phyloP scores from a whole-genome alignment of 2,888 invertebrate species.

The Tyria jacobaeae region DNA sequence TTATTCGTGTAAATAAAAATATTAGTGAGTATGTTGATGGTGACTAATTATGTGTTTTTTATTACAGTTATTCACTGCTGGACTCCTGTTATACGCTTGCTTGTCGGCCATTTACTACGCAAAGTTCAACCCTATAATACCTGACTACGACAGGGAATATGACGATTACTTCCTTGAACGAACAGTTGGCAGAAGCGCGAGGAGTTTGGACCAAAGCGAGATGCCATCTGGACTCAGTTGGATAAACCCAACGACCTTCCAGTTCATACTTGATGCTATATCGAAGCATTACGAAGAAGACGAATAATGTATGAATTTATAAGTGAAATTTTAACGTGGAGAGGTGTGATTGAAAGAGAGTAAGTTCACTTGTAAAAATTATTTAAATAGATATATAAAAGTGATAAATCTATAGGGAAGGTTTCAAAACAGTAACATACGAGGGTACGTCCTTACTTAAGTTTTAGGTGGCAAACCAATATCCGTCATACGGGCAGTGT shows the following conservation, averaged over 20 bases:
- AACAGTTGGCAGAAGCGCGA: conserved; percentile 84
- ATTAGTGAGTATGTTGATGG: neutral
- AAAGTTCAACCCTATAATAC: conserved; percentile 93
- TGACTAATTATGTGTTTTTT: conserved; percentile 43
- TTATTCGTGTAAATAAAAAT: too few relatives aligned
- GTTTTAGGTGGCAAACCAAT: too few relatives aligned
- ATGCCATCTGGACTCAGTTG: conserved; percentile 82
- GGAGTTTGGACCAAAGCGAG: conserved; percentile 72
- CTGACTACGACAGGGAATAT: conserved; percentile 91
- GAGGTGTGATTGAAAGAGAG: neutral
- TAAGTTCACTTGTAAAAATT: neutral
- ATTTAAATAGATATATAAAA: too few relatives aligned
- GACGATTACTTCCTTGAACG: conserved; percentile 91
- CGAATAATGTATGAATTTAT: conserved; percentile 12
- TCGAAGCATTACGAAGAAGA: conserved; percentile 71
- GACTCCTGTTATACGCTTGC: conserved; percentile 93
- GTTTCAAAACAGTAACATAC: too few relatives aligned
- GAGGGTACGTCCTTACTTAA: too few relatives aligned
- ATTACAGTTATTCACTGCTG: conserved; percentile 92
- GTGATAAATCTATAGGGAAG: too few relatives aligned
- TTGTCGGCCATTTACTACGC: conserved; percentile 95
- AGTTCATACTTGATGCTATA: conserved; percentile 88
- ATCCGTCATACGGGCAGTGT: too few relatives aligned
- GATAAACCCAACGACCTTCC: conserved; percentile 88
- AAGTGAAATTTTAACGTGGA: conserved; percentile 29